phyloP scores from a whole-genome alignment of 2,888 invertebrate species.

The Scaptomyza parva region DNA sequence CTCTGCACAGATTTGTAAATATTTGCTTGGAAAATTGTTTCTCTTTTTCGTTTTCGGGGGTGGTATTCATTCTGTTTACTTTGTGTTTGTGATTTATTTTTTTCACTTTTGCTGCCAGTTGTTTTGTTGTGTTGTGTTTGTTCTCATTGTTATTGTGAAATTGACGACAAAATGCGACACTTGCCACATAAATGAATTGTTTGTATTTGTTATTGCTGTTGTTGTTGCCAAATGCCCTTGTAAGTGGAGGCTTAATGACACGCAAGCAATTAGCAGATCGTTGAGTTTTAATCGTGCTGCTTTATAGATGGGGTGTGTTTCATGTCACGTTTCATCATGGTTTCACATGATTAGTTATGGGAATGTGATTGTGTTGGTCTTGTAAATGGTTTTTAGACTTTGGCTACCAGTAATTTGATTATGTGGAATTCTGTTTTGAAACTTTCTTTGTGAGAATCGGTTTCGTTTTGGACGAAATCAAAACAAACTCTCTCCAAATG shows the following conservation, averaged over 20 bases:
- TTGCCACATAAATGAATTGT: constrained; percentile 80
- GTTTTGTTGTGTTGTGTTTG: constrained; percentile 42
- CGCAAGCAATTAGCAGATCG: constrained; percentile 82
- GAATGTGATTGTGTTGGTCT: not conserved
- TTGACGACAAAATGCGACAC: constrained; percentile 81
- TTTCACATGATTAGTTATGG: constrained; percentile 8
- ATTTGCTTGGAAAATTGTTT: constrained; percentile 59
- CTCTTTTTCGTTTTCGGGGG: constrained; percentile 48
- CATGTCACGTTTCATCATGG: not conserved
- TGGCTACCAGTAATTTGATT: constrained; percentile 3
- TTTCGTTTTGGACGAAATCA: too few relatives aligned
- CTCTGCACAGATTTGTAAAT: constrained; percentile 62
- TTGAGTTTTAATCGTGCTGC: constrained; percentile 63
- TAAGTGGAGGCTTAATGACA: constrained; percentile 83
- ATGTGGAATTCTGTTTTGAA: not conserved
- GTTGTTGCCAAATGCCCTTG: constrained; percentile 70
- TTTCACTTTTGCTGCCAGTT: constrained; percentile 57
- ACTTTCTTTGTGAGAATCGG: too few relatives aligned
- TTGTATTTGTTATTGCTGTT: constrained; percentile 42
- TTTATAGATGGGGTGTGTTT: constrained; percentile 2
- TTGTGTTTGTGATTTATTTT: not conserved
- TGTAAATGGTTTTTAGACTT: constrained; percentile 7
- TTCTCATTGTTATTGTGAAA: constrained; percentile 61
- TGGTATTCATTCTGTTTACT: constrained; percentile 23
- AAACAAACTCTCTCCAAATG: too few relatives aligned